Evolutionary conservation across 2,113 vertebrate genomes (phyloP), one percentile per base, ranked within the genome.

Genomic region (Diadophis punctatus): DNA sequence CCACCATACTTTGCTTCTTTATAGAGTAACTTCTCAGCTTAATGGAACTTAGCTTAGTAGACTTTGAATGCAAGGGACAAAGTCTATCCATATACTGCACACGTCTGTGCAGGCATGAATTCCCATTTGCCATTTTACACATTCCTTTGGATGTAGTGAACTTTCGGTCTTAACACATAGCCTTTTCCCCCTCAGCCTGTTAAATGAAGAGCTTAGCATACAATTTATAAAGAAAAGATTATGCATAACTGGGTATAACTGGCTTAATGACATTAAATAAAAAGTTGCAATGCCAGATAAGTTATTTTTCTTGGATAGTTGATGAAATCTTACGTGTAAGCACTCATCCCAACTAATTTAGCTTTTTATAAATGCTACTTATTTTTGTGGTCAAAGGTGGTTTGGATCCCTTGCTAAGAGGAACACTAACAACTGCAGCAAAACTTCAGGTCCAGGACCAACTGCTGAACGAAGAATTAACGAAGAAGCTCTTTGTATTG

Each of bases 391-490:
- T 96, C 96, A n/a, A 94, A 99, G 99, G 99, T 55, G 99, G 99
- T 10, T 93, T 99, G 95, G 99, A 99, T 95, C 98, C 99, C 5
- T 89, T 99, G n/a, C 53, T 99, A 60, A 97, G 99, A 93, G 99
- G 99, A 93, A 93, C 98, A n/a, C 96, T 99, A 88, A 98, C 98
- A 85, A 97, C 95, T 34, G 93, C 98, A 30, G 99, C 99, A 90
- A 96, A 97, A 93, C 91, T 97, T 8, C 96, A 97, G 88, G 96
- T 94, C 14, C 95, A 97, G 84, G 96, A 97, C 91, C 98, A 97
- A 94, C 96, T 99, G 91, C 63, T 99, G 97, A 97, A 97, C 22
- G 98, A 98, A 52, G 99, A 99, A 90, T 93, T 99, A 95, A 99
- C 98, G 0, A 98, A 99, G 93, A 98, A 96, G 68, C 97, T 99